phyloP scores from a whole-genome alignment of 1,140 invertebrate genomes.

The Oscheius sp. region DNA sequence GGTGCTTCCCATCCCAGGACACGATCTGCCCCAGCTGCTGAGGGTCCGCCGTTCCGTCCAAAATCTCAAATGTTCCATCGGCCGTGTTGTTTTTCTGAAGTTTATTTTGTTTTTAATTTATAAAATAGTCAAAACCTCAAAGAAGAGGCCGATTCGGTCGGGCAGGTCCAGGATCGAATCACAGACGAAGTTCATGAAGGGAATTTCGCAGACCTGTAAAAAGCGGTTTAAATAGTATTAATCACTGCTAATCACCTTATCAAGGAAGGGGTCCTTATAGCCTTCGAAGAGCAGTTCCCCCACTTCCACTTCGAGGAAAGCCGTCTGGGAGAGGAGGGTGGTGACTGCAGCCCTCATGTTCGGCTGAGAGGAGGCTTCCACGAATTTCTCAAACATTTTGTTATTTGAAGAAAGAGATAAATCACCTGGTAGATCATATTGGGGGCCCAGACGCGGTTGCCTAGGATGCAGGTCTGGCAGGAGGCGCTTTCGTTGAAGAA shows the following conservation, averaged over 20 bases:
- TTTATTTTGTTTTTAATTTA: neutral
- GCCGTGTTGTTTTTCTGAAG: slow-evolving; percentile 54
- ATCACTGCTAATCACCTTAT: slow-evolving; percentile 43
- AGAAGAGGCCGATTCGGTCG: slow-evolving; percentile 59
- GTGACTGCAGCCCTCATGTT: slow-evolving; percentile 50
- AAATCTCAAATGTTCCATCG: slow-evolving; percentile 48
- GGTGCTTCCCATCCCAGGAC: slow-evolving; percentile 42
- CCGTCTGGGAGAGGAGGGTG: slow-evolving; percentile 56
- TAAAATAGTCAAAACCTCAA: slow-evolving; percentile 31
- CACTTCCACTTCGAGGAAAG: slow-evolving; percentile 60
- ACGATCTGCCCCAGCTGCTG: slow-evolving; percentile 52
- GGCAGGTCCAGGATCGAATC: slow-evolving; percentile 57
- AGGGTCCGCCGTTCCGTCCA: slow-evolving; percentile 44
- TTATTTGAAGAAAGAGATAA: neutral
- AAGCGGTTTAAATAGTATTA: slow-evolving; percentile 11
- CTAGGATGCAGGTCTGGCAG: slow-evolving; percentile 54
- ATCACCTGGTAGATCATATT: slow-evolving; percentile 59
- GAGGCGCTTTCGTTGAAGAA: slow-evolving; percentile 55
- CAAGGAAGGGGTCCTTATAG: slow-evolving; percentile 58
- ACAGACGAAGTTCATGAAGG: slow-evolving; percentile 59
- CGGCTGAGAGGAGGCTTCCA: slow-evolving; percentile 58
- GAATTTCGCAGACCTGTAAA: slow-evolving; percentile 44
- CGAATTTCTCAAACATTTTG: slow-evolving; percentile 51
- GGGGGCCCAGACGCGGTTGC: slow-evolving; percentile 59
- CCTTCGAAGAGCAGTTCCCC: slow-evolving; percentile 58